These are phyloP conservation scores for Apostichopus leukothele DNA, from an alignment of 53 echinoderm and acorn worm genomes.

Conservation along the genomic window DNA sequence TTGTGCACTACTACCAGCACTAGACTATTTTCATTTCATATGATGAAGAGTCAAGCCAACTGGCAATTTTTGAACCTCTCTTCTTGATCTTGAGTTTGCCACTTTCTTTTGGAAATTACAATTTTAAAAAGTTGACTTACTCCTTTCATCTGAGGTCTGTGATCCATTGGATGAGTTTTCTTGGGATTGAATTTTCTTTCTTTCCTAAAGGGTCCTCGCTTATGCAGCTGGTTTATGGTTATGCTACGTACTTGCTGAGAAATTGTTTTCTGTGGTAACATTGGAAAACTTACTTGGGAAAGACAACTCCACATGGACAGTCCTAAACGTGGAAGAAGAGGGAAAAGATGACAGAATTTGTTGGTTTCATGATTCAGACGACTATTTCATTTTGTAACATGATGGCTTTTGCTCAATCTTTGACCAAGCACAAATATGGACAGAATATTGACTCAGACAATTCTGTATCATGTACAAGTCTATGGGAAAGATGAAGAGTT, in stretches of 20 bases:
- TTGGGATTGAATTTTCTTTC: constrained; percentile 64
- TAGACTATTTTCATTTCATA: too few species aligned
- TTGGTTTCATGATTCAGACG: not conserved
- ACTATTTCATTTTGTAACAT: too few species aligned
- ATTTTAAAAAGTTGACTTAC: constrained; percentile 14
- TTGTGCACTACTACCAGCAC: too few species aligned
- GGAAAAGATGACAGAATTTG: not conserved
- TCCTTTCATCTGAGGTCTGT: constrained; percentile 87
- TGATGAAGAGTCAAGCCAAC: too few species aligned
- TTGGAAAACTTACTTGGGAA: not conserved
- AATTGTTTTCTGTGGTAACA: not conserved
- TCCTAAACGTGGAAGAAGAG: not conserved
- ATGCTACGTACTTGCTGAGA: constrained; percentile 51
- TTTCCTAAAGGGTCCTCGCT: constrained; percentile 72
- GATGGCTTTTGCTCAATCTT: too few species aligned
- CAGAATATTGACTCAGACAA: too few species aligned
- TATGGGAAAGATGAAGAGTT: too few species aligned
- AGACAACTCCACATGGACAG: not conserved
- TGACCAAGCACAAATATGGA: too few species aligned
- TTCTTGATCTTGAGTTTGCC: not conserved
- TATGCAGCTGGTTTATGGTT: constrained; percentile 78
- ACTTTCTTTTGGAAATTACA: not conserved
- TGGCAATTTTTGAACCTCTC: too few species aligned
- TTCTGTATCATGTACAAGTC: too few species aligned
- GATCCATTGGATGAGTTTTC: constrained; percentile 77